Base-by-base conservation (phyloP, 2,797 vertebrate species). In the Rhinogobio ventralis region DNA sequence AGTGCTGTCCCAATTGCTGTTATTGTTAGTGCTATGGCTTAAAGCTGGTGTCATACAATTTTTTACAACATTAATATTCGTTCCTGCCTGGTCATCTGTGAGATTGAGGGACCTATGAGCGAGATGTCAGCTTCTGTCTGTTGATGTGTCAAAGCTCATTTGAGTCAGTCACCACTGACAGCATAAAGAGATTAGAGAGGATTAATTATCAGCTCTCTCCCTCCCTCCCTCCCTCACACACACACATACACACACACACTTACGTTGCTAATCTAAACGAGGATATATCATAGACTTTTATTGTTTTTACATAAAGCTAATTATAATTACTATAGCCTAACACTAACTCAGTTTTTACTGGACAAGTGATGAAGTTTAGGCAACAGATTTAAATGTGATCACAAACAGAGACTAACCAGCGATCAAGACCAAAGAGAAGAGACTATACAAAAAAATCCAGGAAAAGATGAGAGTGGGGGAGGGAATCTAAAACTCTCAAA, bases 111-210 rank as follows among this genome's bases (percentile, higher is more conserved):
- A 62, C 66, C 9, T 30, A 30, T 39, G 39, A 79, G 66, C 2
- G 5, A 51, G 39, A 78, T 39, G 33, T 45, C 49, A 17, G 45
- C 36, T 55, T 71, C 67, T 79, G 51, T 71, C 83, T 60, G 39
- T 62, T 49, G 53, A 79, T 14, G 42, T 79, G 83, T 85, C 83
- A 79, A 79, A 85, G 73, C 74, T 84, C 49, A 84, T 84, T 76
- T 69, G n/a, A 45, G 28, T 84, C 83, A 79, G 39, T 79, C 51
- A 69, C 25, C 20, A 33, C 57, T 7, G 42, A 73, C 55, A 73
- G 68, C 68, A 46, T 78, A 57, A 71, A 60, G 53, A 85, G 83
- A 85, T 85, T 85, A 85, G 14, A 33, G 39, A 60, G 67, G 76
- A 79, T 79, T 77, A 67, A 77, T 76, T 62, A 84, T 51, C 83